Evolutionary conservation across 2,888 invertebrate species (phyloP).

Genomic region (Cephus pulcher): DNA sequence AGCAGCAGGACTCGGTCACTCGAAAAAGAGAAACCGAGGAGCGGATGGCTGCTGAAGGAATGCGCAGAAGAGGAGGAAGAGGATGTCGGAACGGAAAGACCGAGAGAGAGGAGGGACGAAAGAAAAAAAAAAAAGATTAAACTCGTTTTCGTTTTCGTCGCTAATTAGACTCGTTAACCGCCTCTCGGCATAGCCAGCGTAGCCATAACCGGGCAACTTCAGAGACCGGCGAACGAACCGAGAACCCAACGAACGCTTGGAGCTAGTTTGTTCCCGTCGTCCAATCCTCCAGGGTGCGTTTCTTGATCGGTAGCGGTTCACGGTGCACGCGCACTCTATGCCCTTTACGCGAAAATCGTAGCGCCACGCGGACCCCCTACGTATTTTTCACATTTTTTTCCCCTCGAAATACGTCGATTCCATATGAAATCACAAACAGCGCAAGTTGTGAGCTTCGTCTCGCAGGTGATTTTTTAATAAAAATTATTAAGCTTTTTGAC

Average conservation of each 20-base stretch:
- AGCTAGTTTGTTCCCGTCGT: conserved; percentile 62
- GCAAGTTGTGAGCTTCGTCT: neutral
- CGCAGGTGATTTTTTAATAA: neutral
- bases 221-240: conserved; percentile 36
- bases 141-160: conserved; percentile 68
- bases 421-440: neutral
- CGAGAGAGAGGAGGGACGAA: conserved; percentile 19
- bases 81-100: conserved; percentile 21
- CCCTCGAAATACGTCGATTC: neutral
- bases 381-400: neutral
- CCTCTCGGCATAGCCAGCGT: conserved; percentile 54
- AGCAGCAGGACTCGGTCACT: neutral
- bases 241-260: conserved; percentile 46
- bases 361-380: conserved; percentile 15
- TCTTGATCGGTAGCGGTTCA: conserved; percentile 42
- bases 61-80: conserved; percentile 18
- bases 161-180: conserved; percentile 68
- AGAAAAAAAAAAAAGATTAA: conserved; percentile 54
- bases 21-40: neutral
- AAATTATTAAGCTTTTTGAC: neutral
- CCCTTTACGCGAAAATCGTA: conserved; percentile 40
- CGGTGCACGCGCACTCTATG: neutral
- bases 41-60: neutral
- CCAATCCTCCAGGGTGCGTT: conserved; percentile 63
- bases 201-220: conserved; percentile 63